Conservation (phyloP, 2,797 vertebrate species). For the Enteromius fasciolatus region DNA sequence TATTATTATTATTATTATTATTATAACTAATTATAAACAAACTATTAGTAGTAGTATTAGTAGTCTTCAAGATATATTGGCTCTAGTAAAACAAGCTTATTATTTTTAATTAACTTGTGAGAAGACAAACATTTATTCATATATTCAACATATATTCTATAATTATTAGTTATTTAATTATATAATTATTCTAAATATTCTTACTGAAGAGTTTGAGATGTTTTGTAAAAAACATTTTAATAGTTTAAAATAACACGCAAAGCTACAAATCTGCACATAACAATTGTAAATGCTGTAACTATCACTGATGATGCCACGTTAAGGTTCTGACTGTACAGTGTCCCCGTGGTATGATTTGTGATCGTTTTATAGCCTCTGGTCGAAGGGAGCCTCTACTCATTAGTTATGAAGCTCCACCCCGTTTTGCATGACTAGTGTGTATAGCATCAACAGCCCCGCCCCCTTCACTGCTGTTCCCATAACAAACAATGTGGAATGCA, state of each 20-base stretch:
- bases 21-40: background rate
- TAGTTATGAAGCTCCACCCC: background rate
- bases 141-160: too few species aligned
- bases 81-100: background rate
- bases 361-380: conserved; percentile 19
- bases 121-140: too few species aligned
- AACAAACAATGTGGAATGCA: conserved; percentile 72
- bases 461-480: conserved; percentile 71
- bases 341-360: background rate
- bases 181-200: background rate
- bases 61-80: background rate
- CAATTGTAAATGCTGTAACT: background rate
- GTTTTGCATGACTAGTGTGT: conserved; percentile 28
- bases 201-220: background rate
- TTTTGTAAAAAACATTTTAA: background rate
- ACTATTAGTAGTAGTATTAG: too few species aligned
- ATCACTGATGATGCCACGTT: background rate
- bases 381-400: conserved; percentile 11
- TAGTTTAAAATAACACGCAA: background rate
- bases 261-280: too few species aligned
- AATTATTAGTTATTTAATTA: too few species aligned
- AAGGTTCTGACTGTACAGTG: background rate
- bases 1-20: background rate
- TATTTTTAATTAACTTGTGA: background rate
- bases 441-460: conserved; percentile 49